Base-by-base conservation (phyloP, 2,888 invertebrate species). In the Noctuana brunneofusca region DNA sequence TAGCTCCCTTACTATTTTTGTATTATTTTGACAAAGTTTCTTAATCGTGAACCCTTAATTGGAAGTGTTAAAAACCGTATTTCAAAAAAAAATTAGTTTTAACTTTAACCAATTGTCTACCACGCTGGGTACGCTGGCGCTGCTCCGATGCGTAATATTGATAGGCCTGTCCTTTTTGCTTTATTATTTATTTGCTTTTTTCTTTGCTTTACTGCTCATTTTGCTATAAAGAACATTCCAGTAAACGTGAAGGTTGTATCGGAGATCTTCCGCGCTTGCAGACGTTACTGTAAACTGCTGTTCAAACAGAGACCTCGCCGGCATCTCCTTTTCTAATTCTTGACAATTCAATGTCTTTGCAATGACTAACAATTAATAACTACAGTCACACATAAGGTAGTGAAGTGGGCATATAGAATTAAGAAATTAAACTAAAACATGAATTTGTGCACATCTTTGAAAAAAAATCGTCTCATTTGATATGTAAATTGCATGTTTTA, bases 251-350 rank as follows among this genome's bases (percentile, higher is more conserved):
- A 74, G 71, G 73, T 70, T 66, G 53, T 57, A 71, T 71, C 74
- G 72, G 78, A 79, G 76, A 82, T 84, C 84, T 87, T 87, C 88
- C 86, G 86, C 79, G 71, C 74, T 76, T 75, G 73, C 76, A 78
- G 84, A 85, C 85, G 78, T 84, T 84, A 78, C 75, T 3, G 20
- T 46, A 14, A 38, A 14, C 2, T 72, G 75, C 72, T 72, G 71
- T 81, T 84, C 78, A 79, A 79, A 77, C 80, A 85, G 81, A 86
- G 85, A 79, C 84, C 81, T 82, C 82, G 78, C 72, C 72, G 16
- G 73, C 70, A 75, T 72, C 75, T 83, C 77, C 84, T 87, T 89
- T 88, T 87, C 87, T 87, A 84, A 80, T 87, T 85, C 80, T 81
- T 81, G 78, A 80, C 76, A 82, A 84, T 76, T 52, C 79, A 78